Evolutionary conservation across 2,888 invertebrate genomes (phyloP).

Genomic region (Brachyptera putata): DNA sequence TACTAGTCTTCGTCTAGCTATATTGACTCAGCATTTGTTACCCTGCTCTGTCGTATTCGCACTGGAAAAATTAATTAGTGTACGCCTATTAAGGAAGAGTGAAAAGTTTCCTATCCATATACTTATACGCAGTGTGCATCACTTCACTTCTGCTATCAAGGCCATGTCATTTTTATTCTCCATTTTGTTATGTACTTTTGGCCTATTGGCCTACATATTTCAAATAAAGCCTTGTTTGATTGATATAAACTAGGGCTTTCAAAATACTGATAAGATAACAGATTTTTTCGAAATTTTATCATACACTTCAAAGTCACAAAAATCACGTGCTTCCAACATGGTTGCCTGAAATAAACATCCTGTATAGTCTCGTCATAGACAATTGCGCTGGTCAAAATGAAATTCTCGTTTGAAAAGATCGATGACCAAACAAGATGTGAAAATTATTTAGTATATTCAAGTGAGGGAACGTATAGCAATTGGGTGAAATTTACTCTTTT

Average conservation of each 20-base stretch:
- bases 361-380: neutral
- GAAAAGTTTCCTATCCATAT: too few relatives aligned
- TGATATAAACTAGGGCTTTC: conserved; percentile 8
- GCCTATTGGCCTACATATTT: conserved; percentile 14
- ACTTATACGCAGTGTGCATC: too few relatives aligned
- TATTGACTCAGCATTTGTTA: too few relatives aligned
- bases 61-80: too few relatives aligned
- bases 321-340: conserved; percentile 16
- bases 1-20: too few relatives aligned
- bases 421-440: too few relatives aligned
- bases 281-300: conserved; percentile 17
- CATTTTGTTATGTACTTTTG: conserved; percentile 7
- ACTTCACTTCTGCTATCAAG: neutral
- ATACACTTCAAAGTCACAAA: conserved; percentile 12
- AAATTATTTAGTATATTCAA: too few relatives aligned
- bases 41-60: too few relatives aligned
- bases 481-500: too few relatives aligned
- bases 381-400: too few relatives aligned
- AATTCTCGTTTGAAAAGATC: too few relatives aligned
- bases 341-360: neutral
- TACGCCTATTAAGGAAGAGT: too few relatives aligned
- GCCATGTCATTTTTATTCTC: neutral
- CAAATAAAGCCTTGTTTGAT: conserved; percentile 8
- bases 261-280: conserved; percentile 17
- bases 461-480: neutral